Percentiles rank a stretch among this genome's conserved stretches.
Conservation (phyloP, 2,113 vertebrate species). For the Xyrauchen texanus region DNA sequence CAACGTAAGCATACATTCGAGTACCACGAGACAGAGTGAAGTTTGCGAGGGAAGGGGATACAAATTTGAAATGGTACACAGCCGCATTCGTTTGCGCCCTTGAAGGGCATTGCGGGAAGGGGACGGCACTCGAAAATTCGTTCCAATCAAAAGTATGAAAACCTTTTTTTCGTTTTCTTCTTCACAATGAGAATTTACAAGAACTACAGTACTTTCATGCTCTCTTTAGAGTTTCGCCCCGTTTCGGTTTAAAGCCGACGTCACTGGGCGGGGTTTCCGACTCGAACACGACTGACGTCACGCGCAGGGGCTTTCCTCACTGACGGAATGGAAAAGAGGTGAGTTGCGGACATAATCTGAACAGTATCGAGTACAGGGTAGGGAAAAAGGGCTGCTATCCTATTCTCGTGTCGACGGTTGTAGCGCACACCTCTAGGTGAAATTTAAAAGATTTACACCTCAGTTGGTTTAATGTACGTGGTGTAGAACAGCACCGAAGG, state of each 20-base stretch:
- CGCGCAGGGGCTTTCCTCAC: slow-evolving; percentile 71
- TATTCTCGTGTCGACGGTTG: background rate
- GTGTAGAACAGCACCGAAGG: background rate
- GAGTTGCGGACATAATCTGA: slow-evolving; percentile 57
- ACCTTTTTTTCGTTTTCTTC: too few relatives aligned
- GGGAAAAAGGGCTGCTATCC: background rate
- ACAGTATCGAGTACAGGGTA: background rate
- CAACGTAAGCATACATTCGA: too few relatives aligned
- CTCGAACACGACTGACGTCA: slow-evolving; percentile 55
- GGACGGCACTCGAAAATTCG: too few relatives aligned
- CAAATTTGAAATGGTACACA: too few relatives aligned
- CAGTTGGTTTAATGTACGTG: background rate
- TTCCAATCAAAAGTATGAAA: too few relatives aligned
- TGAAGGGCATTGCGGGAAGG: too few relatives aligned
- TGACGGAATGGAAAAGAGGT: slow-evolving; percentile 63
- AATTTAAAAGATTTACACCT: background rate
- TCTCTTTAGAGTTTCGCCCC: background rate
- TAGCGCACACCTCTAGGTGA: background rate
- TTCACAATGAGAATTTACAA: too few relatives aligned
- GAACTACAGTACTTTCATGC: too few relatives aligned
- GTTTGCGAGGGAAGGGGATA: too few relatives aligned
- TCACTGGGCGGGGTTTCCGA: slow-evolving; percentile 66
- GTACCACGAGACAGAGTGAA: too few relatives aligned
- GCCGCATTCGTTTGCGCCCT: too few relatives aligned
- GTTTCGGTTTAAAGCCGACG: slow-evolving; percentile 3